These are phyloP conservation scores for Artemia sinica DNA, from an alignment of 2,888 invertebrate genomes.

Conservation along the genomic window DNA sequence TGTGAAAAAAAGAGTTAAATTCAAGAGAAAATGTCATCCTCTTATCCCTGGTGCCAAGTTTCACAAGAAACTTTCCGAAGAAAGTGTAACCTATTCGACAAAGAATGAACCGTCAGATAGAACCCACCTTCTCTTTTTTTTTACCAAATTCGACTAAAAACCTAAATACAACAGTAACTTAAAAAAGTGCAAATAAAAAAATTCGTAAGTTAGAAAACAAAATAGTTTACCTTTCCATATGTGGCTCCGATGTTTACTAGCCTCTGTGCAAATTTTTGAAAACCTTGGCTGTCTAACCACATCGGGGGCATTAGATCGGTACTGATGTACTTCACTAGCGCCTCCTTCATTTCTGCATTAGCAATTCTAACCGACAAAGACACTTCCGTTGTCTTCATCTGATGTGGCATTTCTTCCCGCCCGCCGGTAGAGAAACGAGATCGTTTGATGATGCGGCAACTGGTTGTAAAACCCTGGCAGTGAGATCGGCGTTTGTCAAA, in stretches of 20 bases:
- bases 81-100: too few species aligned
- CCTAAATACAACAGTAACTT: too few species aligned
- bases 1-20: too few species aligned
- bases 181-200: too few species aligned
- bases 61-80: too few species aligned
- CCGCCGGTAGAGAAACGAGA: background rate
- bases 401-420: background rate
- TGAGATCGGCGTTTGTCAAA: slow-evolving; percentile 8
- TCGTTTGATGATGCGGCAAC: background rate
- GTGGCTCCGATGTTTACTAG: slow-evolving; percentile 9
- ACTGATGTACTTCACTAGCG: background rate
- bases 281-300: background rate
- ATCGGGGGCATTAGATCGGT: background rate
- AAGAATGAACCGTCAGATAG: too few species aligned
- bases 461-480: slow-evolving; percentile 1
- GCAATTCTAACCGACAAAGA: slow-evolving; percentile 4
- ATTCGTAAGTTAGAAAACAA: too few species aligned
- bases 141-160: too few species aligned
- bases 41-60: too few species aligned
- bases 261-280: background rate
- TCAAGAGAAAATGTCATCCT: too few species aligned
- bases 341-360: slow-evolving; percentile 4
- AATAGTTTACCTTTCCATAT: slow-evolving; percentile 2
- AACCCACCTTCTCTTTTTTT: too few species aligned
- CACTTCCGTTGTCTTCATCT: background rate